Base-by-base conservation (phyloP, 2,113 vertebrate genomes). In the Morone chrysops region DNA sequence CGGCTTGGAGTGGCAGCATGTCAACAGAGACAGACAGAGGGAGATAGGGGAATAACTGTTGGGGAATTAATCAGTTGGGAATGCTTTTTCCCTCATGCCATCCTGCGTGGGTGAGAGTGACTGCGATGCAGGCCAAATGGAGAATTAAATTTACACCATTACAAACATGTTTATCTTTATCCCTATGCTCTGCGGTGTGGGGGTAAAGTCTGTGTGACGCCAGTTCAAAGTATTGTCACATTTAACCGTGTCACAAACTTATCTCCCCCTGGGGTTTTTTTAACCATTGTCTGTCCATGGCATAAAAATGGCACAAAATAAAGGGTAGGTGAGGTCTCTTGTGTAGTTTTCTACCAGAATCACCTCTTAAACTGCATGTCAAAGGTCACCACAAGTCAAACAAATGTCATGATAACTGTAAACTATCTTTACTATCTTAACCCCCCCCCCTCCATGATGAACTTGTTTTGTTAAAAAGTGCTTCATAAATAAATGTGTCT, bases 131-230 rank as follows among this genome's bases (percentile, higher is more conserved):
- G 87, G 88, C 90, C 90, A 90, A 91, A 84, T 59, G 84, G 90
- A 92, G 92, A 93, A 93, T 95, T 94, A 95, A 93, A 95, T 94
- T 90, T 92, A 93, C 92, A 94, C 94, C 94, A 93, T 95, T 91
- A 93, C 95, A 94, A 95, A 95, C 93, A 90, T 92, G 92, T 94
- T 95, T 94, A 95, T 95, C 89, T 94, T 92, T 79, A 93, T 94
- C 93, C 91, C 84, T 80, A 4, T 74, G 83, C 86, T 90, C 87
- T 11, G 72, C 70, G 82, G 66, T 80, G 85, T 83, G 81, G 78
- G 84, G 89, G 71, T 87, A 86, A 90, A 94, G 90, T 83, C 87
- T 91, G 90, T 93, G 90, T 91, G 92, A 94, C 50, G 71, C 88
- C 86, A 93, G 91, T 95, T 94, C 91, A 94, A 94, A 94, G 94